Conservation (phyloP, 2,113 vertebrate genomes). For the Otocyon megalotis region DNA sequence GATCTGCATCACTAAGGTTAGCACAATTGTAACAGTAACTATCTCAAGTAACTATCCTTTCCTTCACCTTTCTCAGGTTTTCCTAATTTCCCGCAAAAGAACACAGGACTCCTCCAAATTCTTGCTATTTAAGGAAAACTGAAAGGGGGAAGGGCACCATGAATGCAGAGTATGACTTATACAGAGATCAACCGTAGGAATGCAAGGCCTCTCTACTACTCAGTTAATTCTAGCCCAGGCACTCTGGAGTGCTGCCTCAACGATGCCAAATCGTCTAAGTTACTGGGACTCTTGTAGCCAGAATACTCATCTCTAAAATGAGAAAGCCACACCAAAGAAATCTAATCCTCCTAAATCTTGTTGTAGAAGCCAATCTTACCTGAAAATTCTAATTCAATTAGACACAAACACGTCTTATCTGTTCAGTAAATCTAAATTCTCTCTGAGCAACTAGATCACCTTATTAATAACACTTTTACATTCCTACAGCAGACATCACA, state of each 20-base stretch:
- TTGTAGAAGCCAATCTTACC: background rate
- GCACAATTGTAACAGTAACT: conserved; percentile 9
- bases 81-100: conserved; percentile 39
- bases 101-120: background rate
- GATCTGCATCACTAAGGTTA: background rate
- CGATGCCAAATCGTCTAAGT: background rate
- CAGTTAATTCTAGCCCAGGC: background rate
- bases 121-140: background rate
- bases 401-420: background rate
- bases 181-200: background rate
- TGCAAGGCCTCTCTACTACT: background rate
- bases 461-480: background rate
- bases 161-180: background rate
- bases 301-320: background rate
- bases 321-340: background rate
- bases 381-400: conserved; percentile 18
- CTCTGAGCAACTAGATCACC: background rate
- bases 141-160: background rate
- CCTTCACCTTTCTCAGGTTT: background rate
- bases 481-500: background rate
- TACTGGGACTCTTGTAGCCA: background rate
- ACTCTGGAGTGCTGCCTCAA: background rate
- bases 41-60: background rate
- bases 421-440: background rate
- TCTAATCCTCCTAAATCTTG: background rate